These are phyloP conservation scores for Pyrrhura leucotis DNA, from an alignment of 2,797 vertebrate species.

Conservation along the genomic window DNA sequence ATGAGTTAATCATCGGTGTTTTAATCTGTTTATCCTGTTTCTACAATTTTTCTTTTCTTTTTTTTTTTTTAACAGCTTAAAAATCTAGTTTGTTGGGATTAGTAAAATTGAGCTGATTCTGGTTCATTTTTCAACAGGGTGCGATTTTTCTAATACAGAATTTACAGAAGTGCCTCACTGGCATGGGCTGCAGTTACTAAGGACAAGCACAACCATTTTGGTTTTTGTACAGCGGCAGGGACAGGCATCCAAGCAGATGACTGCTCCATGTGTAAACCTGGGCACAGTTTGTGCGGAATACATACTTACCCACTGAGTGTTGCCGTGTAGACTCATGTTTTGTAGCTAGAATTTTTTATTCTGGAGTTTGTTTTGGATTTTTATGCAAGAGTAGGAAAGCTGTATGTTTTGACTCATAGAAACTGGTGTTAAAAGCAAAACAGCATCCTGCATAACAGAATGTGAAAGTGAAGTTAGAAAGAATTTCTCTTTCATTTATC, in stretches of 20 bases:
- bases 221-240: not conserved
- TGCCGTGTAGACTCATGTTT: not conserved
- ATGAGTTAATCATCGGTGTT: constrained; percentile 12
- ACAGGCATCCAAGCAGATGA: not conserved
- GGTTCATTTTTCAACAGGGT: not conserved
- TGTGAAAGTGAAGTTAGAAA: constrained; percentile 63
- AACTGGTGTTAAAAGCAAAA: not conserved
- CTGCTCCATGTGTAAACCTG: not conserved
- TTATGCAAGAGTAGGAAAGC: not conserved
- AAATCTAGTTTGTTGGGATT: not conserved
- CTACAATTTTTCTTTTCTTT: not conserved
- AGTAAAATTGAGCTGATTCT: not conserved
- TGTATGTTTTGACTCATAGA: not conserved
- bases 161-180: not conserved
- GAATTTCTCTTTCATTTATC: constrained; percentile 63
- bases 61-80: not conserved
- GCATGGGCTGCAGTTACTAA: not conserved
- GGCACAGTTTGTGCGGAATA: not conserved
- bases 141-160: not conserved
- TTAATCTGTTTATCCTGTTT: constrained; percentile 40
- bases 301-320: not conserved
- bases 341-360: not conserved
- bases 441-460: not conserved
- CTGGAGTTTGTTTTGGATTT: not conserved
- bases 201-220: not conserved